Base-by-base conservation (phyloP, 64 coral and sea anemone genomes). In the Acropora tenuis region DNA sequence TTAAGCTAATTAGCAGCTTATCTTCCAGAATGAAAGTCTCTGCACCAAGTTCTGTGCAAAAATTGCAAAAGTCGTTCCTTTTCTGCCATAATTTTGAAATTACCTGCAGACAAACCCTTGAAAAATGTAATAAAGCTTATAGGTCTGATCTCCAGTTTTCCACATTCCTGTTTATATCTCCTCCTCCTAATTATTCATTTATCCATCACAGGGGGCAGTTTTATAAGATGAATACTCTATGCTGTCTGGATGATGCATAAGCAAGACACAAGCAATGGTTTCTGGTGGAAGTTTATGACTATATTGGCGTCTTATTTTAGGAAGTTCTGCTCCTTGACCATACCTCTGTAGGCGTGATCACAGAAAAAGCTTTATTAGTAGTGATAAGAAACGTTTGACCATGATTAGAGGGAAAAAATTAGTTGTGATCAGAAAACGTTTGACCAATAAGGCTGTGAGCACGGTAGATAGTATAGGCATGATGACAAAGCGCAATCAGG, bases 41-140 rank as follows among this genome's bases (percentile, higher is more conserved):
- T 20, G 49, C 78, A 20, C 79, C 78, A 6, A 43, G 6, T 83
- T 83, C 89, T 44, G 89, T 60, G 20, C 89, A 90, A 41, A 90
- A 82, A 12, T 83, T 90, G 4, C 89, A 90, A 3, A 90, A 78
- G 1, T 78, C 89, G 5, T 43, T 48, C 78, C 47, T 58, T 90
- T 55, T 90, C 78, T 44, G 66, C 67, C 47, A 75, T 9, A 43
- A 3, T 55, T 50, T n/a, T 73, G n/a, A 75, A 90, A 83, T 90
- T 90, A 30, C 65, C 68, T 74, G 89, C 89, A 16, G 78, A 57
- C 40, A 90, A 43, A 58, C 78, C 78, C 11, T 90, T 90, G n/a
- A 58, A 90, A 74, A 90, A 90, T 41, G 18, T 73, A 8, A 49
- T 83, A 18, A 53, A 18, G 1, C 79, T 59, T 41, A 90, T 90